phyloP scores from a whole-genome alignment of 2,797 vertebrate species.

The Epinephelus coioides region DNA sequence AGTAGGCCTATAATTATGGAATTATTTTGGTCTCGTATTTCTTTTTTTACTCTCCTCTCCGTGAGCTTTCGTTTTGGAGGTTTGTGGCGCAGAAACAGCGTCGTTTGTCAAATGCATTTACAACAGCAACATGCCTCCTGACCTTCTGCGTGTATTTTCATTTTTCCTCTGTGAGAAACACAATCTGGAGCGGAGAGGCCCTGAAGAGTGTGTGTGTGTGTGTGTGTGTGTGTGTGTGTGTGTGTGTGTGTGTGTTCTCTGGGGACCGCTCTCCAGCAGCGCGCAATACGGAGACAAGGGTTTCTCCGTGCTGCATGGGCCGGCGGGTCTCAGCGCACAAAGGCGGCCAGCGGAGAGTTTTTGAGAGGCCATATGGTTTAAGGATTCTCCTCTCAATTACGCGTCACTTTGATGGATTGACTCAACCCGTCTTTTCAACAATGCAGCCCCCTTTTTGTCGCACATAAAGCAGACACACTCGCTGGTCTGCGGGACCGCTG shows the following conservation, averaged over 20 bases:
- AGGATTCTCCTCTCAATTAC: constrained; percentile 95
- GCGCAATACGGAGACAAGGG: constrained; percentile 91
- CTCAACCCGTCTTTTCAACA: constrained; percentile 89
- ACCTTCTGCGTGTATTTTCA: constrained; percentile 76
- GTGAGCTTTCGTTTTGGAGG: constrained; percentile 21
- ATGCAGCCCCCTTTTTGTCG: constrained; percentile 86
- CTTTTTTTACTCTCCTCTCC: background rate
- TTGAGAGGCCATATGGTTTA: constrained; percentile 96
- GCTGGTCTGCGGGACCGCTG: constrained; percentile 86
- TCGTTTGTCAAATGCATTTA: constrained; percentile 78
- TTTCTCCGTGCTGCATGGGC: constrained; percentile 63
- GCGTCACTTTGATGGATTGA: constrained; percentile 98
- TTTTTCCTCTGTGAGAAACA: constrained; percentile 89
- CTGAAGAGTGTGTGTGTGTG: constrained; percentile 13
- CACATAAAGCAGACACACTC: constrained; percentile 87
- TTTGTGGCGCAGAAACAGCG: constrained; percentile 45
- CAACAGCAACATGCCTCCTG: constrained; percentile 49
- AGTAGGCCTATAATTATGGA: background rate
- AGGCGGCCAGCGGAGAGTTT: constrained; percentile 84
- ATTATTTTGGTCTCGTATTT: background rate
- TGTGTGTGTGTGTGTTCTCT: constrained; percentile 71
- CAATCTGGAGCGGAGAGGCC: constrained; percentile 84
- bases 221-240: constrained; percentile 17
- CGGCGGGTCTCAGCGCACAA: constrained; percentile 72
- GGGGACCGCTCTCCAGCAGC: constrained; percentile 91